These are phyloP conservation scores for Pomatostomus ruficeps DNA, from an alignment of 2,113 vertebrate species.

Conservation along the genomic window DNA sequence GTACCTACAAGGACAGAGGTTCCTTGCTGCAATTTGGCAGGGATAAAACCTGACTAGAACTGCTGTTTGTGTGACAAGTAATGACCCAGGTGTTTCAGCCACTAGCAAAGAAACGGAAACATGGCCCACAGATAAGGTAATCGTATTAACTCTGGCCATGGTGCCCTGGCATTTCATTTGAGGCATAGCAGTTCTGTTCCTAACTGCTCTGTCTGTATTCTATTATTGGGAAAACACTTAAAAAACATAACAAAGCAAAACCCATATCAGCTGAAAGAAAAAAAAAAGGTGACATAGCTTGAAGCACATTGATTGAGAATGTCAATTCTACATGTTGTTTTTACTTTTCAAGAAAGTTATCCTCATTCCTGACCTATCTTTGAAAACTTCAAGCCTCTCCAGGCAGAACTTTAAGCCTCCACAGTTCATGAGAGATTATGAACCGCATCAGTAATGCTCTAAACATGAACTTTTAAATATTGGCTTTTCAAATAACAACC, in stretches of 20 bases:
- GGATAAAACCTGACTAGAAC: not conserved
- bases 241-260: not conserved
- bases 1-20: not conserved
- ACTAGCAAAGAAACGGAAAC: not conserved
- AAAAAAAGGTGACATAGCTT: not conserved
- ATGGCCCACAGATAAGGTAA: not conserved
- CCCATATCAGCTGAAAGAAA: not conserved
- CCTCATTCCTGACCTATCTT: not conserved
- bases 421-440: not conserved
- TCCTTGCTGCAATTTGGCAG: not conserved
- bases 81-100: not conserved
- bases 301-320: not conserved
- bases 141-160: accelerated
- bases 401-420: not conserved
- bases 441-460: not conserved
- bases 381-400: not conserved
- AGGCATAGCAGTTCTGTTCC: not conserved
- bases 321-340: not conserved
- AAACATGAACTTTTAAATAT: not conserved
- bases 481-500: not conserved
- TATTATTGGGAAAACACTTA: not conserved
- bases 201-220: not conserved
- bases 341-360: not conserved
- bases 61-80: not conserved
- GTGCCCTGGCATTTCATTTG: not conserved